Percentiles rank a stretch among this genome's conserved stretches.
Evolutionary conservation across 2,113 vertebrate genomes (phyloP).

Genomic region (Fregetta grallaria): DNA sequence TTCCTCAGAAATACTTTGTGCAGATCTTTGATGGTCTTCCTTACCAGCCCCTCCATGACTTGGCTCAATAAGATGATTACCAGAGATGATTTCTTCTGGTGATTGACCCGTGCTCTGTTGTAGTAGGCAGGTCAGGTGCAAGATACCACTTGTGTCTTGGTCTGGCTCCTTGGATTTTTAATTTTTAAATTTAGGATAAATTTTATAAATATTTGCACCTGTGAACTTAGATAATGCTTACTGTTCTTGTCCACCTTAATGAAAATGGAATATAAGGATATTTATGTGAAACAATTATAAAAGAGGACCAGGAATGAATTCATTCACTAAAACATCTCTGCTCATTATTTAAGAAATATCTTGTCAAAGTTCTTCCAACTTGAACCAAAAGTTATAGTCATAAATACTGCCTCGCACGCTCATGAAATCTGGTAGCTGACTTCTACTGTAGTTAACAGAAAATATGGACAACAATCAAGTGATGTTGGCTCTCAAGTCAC

Average conservation of each 20-base stretch:
- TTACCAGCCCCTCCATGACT: not conserved
- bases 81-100: not conserved
- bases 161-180: not conserved
- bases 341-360: not conserved
- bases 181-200: not conserved
- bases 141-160: not conserved
- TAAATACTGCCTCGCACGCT: not conserved
- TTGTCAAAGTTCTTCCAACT: not conserved
- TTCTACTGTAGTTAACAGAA: not conserved
- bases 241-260: not conserved
- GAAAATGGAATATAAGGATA: not conserved
- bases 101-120: not conserved
- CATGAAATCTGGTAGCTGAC: not conserved
- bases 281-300: not conserved
- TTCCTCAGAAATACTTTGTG: not conserved
- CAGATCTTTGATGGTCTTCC: not conserved
- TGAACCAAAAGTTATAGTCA: not conserved
- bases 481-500: not conserved
- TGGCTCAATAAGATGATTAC: not conserved
- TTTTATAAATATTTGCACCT: not conserved
- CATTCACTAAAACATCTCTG: not conserved
- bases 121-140: not conserved
- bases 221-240: not conserved
- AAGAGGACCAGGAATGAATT: not conserved
- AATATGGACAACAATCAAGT: not conserved